A percentile compares a stretch with the other conserved stretches of the same genome.
These are phyloP conservation scores for Callyntrura sp. DNA, from an alignment of 2,888 invertebrate genomes.

Conservation along the genomic window DNA sequence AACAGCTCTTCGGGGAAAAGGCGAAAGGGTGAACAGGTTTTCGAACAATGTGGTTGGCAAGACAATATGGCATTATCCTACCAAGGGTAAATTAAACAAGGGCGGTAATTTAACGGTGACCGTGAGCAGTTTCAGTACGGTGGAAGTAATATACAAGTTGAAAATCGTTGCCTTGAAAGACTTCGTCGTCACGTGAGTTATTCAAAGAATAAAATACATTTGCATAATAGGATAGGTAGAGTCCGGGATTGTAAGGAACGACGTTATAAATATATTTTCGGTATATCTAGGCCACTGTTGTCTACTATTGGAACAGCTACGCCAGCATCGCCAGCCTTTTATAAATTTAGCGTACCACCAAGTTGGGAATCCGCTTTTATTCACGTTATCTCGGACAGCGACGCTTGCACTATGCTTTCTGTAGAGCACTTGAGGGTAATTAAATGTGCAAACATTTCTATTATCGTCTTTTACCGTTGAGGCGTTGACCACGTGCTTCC, in stretches of 20 bases:
- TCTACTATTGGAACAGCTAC: neutral
- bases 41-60: constrained; percentile 50
- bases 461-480: neutral
- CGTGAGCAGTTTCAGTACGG: constrained; percentile 15
- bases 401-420: constrained; percentile 53
- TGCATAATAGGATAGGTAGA: neutral
- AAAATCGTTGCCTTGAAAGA: constrained; percentile 11
- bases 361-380: constrained; percentile 56
- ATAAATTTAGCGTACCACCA: constrained; percentile 29
- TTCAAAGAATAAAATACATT: too few species aligned
- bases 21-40: constrained; percentile 10
- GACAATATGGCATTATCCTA: constrained; percentile 46
- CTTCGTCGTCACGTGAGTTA: constrained; percentile 49
- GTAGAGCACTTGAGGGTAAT: constrained; percentile 57
- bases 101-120: constrained; percentile 29
- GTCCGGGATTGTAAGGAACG: neutral
- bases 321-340: constrained; percentile 58
- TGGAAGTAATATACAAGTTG: constrained; percentile 45
- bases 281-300: neutral
- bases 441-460: too few species aligned
- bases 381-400: constrained; percentile 43
- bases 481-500: neutral
- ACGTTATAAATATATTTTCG: too few species aligned
- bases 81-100: neutral
- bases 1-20: too few species aligned